Base-by-base conservation (phyloP, 2,888 invertebrate species). In the Periphyllus acericola region DNA sequence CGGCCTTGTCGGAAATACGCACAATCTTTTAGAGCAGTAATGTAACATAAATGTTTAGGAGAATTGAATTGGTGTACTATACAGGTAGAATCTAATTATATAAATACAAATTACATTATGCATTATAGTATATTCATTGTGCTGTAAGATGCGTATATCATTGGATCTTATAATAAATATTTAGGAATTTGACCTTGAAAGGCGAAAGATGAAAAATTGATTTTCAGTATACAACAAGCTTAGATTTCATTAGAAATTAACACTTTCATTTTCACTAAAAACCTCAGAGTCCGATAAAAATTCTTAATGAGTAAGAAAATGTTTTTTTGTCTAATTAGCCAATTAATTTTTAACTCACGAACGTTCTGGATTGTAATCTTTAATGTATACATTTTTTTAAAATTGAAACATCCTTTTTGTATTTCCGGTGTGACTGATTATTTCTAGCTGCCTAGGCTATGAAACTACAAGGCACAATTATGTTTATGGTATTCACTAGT, bases 111-210 rank as follows among this genome's bases (percentile, higher is more conserved):
- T n/a, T 46, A 46, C 11, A 9, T 8, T 46, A 46, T 36, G 36
- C 36, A 36, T 36, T 36, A 36, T 36, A 36, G 6, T 36, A n/a
- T 6, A 36, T 36, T 5, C 36, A 5, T 36, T 36, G 36, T 36
- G 36, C 36, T 36, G 32, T 74, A 74, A n/a, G 11, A 25, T 29
- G 81, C n/a, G 40, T 29, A 29, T 40, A 81, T 68, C 40, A 81
- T 40, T 75, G 29, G 66, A 21, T 83, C 40, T 75, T 76, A 75
- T 25, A 66, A 55, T 75, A 74, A 74, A 75, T 83, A 75, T 40
- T 83, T 40, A 75, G 29, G 83, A 83, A 83, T 83, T 83, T 75
- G 40, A 75, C 83, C 75, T 83, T 83, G 75, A 75, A 66, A 83
- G 75, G 75, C 60, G 75, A 75, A 83, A 75, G 40, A 83, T 34